Percentiles rank a stretch among this genome's conserved stretches.
phyloP scores from a whole-genome alignment of 2,113 vertebrate species.

The Trachemys scripta region DNA sequence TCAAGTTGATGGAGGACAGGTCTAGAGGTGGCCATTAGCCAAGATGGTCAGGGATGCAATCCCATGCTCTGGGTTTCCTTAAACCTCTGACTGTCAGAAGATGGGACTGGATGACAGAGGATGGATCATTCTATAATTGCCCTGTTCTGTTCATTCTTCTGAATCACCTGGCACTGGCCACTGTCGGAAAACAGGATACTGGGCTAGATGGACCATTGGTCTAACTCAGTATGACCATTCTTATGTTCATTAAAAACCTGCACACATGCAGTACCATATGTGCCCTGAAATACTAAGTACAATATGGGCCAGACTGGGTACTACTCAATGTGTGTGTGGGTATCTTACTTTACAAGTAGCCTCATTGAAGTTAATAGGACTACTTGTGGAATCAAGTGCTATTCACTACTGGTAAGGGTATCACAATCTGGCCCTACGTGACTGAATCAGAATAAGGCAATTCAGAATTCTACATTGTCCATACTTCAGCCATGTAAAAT shows the following conservation, averaged over 20 bases:
- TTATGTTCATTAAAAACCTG: neutral
- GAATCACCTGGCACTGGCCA: neutral
- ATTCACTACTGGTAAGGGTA: neutral
- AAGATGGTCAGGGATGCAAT: neutral
- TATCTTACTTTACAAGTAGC: neutral
- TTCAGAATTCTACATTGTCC: neutral
- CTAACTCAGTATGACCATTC: neutral
- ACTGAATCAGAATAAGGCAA: neutral
- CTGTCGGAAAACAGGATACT: neutral
- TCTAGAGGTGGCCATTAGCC: neutral
- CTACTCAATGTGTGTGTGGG: neutral
- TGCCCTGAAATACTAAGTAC: accelerated
- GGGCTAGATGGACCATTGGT: neutral
- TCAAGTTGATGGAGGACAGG: neutral
- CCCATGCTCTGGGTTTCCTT: neutral
- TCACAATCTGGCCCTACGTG: neutral
- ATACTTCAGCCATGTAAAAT: neutral
- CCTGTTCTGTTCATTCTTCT: neutral
- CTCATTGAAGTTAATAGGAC: accelerated
- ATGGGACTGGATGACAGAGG: neutral
- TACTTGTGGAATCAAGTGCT: accelerated
- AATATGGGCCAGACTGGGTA: neutral
- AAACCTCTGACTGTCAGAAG: neutral
- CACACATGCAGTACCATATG: accelerated
- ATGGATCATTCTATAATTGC: neutral